Conservation (phyloP, 2,113 vertebrate species). For the Centropus unirufus region DNA sequence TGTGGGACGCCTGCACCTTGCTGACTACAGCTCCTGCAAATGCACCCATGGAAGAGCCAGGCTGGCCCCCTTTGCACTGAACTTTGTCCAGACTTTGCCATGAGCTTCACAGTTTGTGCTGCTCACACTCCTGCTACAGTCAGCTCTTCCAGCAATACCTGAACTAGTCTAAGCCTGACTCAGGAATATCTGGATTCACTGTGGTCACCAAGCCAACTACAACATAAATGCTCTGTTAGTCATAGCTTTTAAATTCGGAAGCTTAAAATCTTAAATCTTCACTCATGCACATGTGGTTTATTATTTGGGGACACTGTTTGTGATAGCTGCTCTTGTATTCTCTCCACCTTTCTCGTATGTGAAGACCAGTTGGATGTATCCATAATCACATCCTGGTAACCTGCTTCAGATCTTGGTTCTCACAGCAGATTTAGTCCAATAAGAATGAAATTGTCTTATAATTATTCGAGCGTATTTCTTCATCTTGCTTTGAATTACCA, state of each 20-base stretch:
- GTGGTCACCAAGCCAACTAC: background rate
- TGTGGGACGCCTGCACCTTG: background rate
- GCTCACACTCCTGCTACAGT: background rate
- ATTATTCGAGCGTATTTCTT: background rate
- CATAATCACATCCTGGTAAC: background rate
- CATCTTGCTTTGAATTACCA: background rate
- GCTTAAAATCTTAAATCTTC: background rate
- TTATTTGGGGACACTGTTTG: background rate
- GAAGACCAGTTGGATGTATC: background rate
- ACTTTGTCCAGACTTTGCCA: background rate
- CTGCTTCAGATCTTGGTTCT: background rate
- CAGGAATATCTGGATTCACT: background rate
- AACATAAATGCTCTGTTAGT: background rate
- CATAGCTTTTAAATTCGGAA: background rate
- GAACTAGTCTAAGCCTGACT: background rate
- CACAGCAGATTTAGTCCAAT: background rate
- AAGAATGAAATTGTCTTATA: background rate
- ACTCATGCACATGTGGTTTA: background rate
- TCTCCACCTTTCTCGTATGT: background rate
- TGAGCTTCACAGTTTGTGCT: background rate
- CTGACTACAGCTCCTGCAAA: background rate
- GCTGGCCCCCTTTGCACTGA: background rate
- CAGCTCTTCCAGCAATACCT: background rate
- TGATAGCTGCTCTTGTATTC: background rate
- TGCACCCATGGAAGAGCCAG: fast-evolving